Evolutionary conservation across 2,888 invertebrate genomes (phyloP).

Genomic region (Cephus sareptanus): DNA sequence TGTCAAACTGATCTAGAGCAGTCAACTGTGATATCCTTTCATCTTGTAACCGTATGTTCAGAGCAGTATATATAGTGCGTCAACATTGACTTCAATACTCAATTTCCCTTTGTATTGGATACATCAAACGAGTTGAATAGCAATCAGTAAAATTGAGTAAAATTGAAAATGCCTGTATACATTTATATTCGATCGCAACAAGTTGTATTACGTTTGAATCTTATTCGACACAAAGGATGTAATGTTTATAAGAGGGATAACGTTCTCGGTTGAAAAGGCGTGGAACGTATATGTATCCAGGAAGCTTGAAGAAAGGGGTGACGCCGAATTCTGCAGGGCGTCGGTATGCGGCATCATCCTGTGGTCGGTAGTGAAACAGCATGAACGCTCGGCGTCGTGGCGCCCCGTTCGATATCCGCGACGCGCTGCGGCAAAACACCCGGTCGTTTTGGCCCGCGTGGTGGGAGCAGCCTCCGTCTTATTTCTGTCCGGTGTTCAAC

Average conservation of each 20-base stretch:
- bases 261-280: not conserved
- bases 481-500: constrained; percentile 51
- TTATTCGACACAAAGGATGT: not conserved
- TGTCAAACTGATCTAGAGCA: not conserved
- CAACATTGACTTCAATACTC: not conserved
- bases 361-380: not conserved
- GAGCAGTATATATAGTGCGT: not conserved
- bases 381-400: constrained; percentile 28
- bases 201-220: not conserved
- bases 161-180: not conserved
- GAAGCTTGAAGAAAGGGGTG: not conserved
- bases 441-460: constrained; percentile 27
- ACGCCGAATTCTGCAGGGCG: not conserved
- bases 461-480: constrained; percentile 58
- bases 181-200: not conserved
- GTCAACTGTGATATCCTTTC: not conserved
- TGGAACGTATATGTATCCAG: too few relatives aligned
- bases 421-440: constrained; percentile 49
- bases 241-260: not conserved
- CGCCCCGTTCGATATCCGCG: constrained; percentile 46
- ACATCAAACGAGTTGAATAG: not conserved
- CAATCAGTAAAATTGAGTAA: not conserved
- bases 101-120: not conserved
- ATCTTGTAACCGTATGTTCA: not conserved
- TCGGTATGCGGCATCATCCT: not conserved